phyloP scores from a whole-genome alignment of 1,140 invertebrate species.

The Apis florea region DNA sequence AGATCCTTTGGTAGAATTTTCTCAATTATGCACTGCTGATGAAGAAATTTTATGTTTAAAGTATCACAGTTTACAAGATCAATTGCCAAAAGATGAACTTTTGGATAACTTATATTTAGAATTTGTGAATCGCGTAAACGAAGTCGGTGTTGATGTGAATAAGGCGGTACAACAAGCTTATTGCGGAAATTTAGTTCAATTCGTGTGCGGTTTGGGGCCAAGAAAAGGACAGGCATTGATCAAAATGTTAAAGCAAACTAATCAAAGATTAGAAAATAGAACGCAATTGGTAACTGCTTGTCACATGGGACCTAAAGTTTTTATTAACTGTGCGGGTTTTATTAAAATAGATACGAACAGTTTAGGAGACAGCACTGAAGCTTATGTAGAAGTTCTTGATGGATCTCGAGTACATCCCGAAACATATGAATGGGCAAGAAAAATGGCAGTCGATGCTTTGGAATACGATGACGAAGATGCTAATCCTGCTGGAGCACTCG shows the following conservation, averaged over 20 bases:
- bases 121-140: conserved; percentile 96
- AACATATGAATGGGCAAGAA: conserved; percentile 99
- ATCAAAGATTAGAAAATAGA: conserved; percentile 95
- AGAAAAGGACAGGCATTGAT: conserved; percentile 95
- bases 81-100: conserved; percentile 91
- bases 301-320: conserved; percentile 99
- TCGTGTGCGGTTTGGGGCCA: conserved; percentile 97
- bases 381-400: conserved; percentile 97
- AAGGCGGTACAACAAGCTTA: conserved; percentile 93
- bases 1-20: conserved; percentile 98
- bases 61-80: conserved; percentile 89
- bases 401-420: conserved; percentile 99
- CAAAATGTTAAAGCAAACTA: conserved; percentile 95
- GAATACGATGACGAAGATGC: conserved; percentile 98
- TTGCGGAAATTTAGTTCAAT: conserved; percentile 95
- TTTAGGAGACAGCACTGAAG: conserved; percentile 95
- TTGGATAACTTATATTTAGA: conserved; percentile 92
- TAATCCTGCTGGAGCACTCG: conserved; percentile 97
- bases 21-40: conserved; percentile 96
- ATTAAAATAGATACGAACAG: conserved; percentile 99
- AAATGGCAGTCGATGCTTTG: conserved; percentile 99
- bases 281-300: conserved; percentile 97
- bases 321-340: conserved; percentile 99
- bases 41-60: conserved; percentile 97
- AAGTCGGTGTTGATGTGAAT: conserved; percentile 99